Conservation (phyloP, 2,797 vertebrate species). For the Salmo trutta region DNA sequence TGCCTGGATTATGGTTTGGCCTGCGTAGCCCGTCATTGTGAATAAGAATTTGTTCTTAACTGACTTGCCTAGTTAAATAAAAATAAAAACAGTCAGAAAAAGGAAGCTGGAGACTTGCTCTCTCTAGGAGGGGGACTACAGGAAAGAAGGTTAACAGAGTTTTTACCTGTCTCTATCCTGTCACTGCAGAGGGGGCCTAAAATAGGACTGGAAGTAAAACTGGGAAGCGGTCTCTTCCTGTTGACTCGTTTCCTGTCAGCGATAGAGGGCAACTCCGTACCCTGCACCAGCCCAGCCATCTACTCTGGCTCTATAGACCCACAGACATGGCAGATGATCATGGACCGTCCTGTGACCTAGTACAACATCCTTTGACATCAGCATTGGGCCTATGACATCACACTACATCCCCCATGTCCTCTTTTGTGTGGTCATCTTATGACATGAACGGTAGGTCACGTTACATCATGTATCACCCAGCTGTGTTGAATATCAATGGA, state of each 20-base stretch:
- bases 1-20: too few species aligned
- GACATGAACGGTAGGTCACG: neutral
- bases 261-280: constrained; percentile 4
- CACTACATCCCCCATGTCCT: neutral
- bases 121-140: neutral
- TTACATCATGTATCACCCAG: too few species aligned
- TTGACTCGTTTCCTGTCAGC: constrained; percentile 31
- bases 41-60: too few species aligned
- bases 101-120: constrained; percentile 10
- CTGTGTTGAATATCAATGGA: neutral
- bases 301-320: neutral
- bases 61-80: too few species aligned
- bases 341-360: neutral
- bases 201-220: constrained; percentile 8
- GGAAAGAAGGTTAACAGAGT: neutral
- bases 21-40: too few species aligned
- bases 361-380: neutral
- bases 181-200: neutral
- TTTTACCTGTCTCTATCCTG: constrained; percentile 14
- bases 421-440: neutral
- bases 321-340: neutral
- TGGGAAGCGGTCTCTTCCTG: constrained; percentile 52
- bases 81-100: neutral
- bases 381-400: neutral
- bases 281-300: neutral